Evolutionary conservation across 2,888 invertebrate genomes (phyloP), one percentile per base, ranked within the genome.

Genomic region (Steinernema carpocapsae): DNA sequence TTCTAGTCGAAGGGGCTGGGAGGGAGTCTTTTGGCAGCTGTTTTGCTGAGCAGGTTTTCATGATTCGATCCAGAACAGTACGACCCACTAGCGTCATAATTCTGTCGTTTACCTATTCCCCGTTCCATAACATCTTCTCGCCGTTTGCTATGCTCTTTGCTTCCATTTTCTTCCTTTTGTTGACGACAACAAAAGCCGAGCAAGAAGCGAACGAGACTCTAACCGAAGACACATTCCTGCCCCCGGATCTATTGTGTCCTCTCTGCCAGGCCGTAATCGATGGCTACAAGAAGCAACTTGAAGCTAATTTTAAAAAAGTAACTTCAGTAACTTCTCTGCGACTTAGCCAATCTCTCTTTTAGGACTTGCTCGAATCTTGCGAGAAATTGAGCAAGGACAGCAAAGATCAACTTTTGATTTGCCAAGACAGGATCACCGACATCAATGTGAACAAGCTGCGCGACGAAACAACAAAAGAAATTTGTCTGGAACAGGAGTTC

Each of bases 1-100:
- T 64, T 32, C 64, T 64, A 32, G 64, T 64, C 17, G 64, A 4
- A 32, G 29, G 64, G 64, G 64, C 19, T 32, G 64, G 64, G 32
- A 37, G 37, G 17, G 64, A 29, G 64, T 64, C 29, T 26, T 56
- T 22, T 24, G 56, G 4, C 56, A 24, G 56, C 56, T 56, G 56
- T 64, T 64, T 64, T 64, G 64, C 37, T 37, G 29, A 64, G 64
- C 64, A 64, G 64, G 64, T 64, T 64, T 64, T 64, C 26, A 64
- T 64, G 64, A 64, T 64, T 64, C 64, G 64, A 64, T 32, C 64
- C 29, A 64, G 64, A 64, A 64, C 64, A 64, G 64, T 32, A 32
- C 7, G 64, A 64, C 22, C 64, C 17, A 64, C 64, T 64, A 12
- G 17, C 17, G 64, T 64, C 64, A 64, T 64, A 64, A 64, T 64